A percentile compares a stretch with the other conserved stretches of the same genome.
phyloP scores from a whole-genome alignment of 2,888 invertebrate species.

The Ephialtes manifestator region DNA sequence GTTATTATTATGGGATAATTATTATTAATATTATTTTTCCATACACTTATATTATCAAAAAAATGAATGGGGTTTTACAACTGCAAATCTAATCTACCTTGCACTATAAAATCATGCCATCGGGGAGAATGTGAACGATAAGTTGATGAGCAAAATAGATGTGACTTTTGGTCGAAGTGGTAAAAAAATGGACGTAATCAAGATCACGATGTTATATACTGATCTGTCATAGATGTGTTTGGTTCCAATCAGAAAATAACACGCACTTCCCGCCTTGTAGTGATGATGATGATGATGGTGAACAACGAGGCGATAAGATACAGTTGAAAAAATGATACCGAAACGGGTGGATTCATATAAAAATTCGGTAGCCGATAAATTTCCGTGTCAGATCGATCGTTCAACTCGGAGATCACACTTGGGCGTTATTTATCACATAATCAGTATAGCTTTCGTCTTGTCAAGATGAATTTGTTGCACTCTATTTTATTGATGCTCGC shows the following conservation, averaged over 20 bases:
- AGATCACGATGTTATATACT: background rate
- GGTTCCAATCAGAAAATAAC: background rate
- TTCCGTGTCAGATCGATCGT: constrained; percentile 53
- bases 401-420: background rate
- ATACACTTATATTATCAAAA: no score
- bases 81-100: background rate
- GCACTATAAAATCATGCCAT: background rate
- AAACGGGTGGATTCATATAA: constrained; percentile 52
- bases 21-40: no score
- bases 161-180: constrained; percentile 5
- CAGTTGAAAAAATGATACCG: constrained; percentile 41
- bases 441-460: background rate
- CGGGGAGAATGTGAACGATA: background rate
- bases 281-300: constrained; percentile 1
- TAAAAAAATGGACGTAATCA: background rate
- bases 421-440: background rate
- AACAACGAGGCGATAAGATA: constrained; percentile 45
- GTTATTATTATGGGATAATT: no score
- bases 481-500: constrained; percentile 43
- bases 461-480: constrained; percentile 35
- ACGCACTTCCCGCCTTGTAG: background rate
- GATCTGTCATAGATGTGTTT: background rate
- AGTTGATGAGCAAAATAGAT: background rate
- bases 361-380: constrained; percentile 51
- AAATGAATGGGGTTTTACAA: no score